A percentile compares a stretch with the other conserved stretches of the same genome.
Evolutionary conservation across 2,888 invertebrate species (phyloP).

Genomic region (Panopea generosa): DNA sequence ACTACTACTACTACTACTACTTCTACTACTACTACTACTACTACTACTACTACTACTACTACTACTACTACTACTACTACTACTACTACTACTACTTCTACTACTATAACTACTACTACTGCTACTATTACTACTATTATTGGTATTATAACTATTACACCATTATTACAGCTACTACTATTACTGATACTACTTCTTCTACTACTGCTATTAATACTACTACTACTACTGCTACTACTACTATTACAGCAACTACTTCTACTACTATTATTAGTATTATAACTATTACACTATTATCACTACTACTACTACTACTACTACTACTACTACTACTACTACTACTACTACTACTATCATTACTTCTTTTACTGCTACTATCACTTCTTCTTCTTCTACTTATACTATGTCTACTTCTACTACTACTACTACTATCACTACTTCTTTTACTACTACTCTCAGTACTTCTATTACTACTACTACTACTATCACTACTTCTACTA

Average conservation of each 20-base stretch:
- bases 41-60: constrained; percentile 5
- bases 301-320: background rate
- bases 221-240: no score
- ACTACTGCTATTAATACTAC: constrained; percentile 1
- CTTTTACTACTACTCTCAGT: no score
- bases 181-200: background rate
- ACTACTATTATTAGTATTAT: no score
- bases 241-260: no score
- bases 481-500: no score
- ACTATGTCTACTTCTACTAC: no score
- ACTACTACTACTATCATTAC: background rate
- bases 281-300: no score
- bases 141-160: background rate
- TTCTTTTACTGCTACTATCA: no score
- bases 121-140: background rate
- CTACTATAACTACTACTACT: background rate
- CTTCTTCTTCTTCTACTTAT: no score
- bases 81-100: constrained; percentile 1
- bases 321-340: background rate
- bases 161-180: background rate
- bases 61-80: constrained; percentile 3
- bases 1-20: background rate
- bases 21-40: constrained; percentile 1
- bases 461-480: no score
- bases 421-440: no score